These are phyloP conservation scores for Sakesphorus luctuosus DNA, from an alignment of 2,113 vertebrate genomes.

Conservation along the genomic window DNA sequence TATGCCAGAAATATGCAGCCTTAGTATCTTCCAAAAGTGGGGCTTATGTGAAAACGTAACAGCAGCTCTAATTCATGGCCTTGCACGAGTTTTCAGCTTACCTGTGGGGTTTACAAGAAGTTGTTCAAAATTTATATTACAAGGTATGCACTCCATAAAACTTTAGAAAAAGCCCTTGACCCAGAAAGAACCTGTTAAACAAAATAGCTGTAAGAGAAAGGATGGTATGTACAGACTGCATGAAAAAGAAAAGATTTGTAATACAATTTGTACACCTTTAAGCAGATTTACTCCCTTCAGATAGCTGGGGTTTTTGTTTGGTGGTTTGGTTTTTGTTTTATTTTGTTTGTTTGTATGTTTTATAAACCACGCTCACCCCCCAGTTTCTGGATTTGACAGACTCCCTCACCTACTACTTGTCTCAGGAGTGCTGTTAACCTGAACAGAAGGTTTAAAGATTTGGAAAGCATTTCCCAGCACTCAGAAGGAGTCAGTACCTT, in stretches of 20 bases:
- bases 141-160: background rate
- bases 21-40: rapidly evolving
- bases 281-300: background rate
- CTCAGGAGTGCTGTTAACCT: background rate
- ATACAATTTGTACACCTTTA: background rate
- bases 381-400: background rate
- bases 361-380: rapidly evolving
- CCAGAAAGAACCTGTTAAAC: background rate
- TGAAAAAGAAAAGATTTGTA: background rate
- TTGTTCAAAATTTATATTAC: background rate
- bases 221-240: background rate
- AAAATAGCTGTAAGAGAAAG: background rate
- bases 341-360: no score
- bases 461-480: background rate
- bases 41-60: background rate
- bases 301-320: background rate
- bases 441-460: background rate
- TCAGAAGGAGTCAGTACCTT: background rate
- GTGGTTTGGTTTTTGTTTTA: no score
- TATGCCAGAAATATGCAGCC: background rate
- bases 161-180: background rate
- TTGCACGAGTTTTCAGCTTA: background rate
- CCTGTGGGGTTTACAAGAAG: background rate
- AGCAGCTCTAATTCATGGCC: background rate
- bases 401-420: background rate